Evolutionary conservation across 2,113 vertebrate genomes (phyloP).

Genomic region (Galbula dea): DNA sequence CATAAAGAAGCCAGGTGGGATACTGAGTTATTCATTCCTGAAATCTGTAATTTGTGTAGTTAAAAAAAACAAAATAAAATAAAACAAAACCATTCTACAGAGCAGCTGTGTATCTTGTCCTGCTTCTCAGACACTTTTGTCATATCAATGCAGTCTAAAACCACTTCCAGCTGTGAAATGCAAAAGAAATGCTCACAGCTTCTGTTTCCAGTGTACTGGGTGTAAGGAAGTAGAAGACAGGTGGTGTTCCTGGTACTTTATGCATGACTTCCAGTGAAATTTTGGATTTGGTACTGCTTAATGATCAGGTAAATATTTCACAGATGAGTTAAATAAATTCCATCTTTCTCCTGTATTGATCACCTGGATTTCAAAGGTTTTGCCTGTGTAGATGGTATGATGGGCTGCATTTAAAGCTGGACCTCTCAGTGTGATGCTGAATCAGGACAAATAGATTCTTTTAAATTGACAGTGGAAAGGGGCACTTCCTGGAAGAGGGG

Average conservation of each 20-base stretch:
- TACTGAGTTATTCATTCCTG: not conserved
- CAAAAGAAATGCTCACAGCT: not conserved
- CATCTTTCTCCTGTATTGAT: not conserved
- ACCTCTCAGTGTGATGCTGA: not conserved
- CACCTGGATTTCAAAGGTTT: not conserved
- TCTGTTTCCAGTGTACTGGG: not conserved
- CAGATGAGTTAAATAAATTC: not conserved
- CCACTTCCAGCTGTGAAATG: not conserved
- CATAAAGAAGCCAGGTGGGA: not conserved
- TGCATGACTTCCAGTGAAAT: not conserved
- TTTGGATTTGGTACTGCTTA: not conserved
- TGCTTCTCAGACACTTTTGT: not conserved
- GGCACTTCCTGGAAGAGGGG: not conserved
- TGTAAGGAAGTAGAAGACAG: not conserved
- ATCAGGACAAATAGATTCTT: not conserved
- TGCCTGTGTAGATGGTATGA: not conserved
- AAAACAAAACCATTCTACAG: not conserved
- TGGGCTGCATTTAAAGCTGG: not conserved
- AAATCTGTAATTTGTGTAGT: not conserved
- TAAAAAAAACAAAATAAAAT: not conserved
- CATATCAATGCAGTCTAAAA: not conserved
- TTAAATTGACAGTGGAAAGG: not conserved
- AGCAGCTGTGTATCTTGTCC: not conserved
- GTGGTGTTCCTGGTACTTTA: not conserved
- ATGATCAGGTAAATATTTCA: not conserved